phyloP scores from a whole-genome alignment of 2,113 vertebrate genomes.

The Oryzias curvinotus region DNA sequence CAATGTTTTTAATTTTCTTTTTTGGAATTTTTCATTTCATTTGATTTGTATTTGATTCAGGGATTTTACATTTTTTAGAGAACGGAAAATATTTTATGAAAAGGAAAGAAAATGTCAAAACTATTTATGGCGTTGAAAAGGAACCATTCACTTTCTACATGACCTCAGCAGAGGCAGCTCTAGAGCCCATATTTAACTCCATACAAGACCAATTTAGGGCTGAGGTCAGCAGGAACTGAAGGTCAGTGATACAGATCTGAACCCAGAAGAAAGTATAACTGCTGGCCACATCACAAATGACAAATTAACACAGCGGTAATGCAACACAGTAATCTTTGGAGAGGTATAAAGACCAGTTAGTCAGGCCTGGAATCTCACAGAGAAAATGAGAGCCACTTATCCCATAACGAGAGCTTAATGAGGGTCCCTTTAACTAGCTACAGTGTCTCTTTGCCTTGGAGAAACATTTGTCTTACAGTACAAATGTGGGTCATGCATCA shows the following conservation, averaged over 20 bases:
- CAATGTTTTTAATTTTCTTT: too few relatives aligned
- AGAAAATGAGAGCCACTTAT: conserved; percentile 81
- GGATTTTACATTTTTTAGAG: too few relatives aligned
- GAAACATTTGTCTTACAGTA: conserved; percentile 78
- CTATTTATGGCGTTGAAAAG: too few relatives aligned
- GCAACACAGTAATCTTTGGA: conserved; percentile 66
- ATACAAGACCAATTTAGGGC: conserved; percentile 62
- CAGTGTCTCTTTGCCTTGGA: conserved; percentile 70
- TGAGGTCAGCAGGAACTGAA: conserved; percentile 74
- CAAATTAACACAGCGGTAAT: conserved; percentile 58
- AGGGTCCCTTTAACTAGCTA: conserved; percentile 79
- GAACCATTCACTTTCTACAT: too few relatives aligned
- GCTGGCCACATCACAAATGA: conserved; percentile 58
- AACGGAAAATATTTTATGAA: too few relatives aligned
- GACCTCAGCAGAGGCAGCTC: too few relatives aligned
- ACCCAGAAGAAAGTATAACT: conserved; percentile 67
- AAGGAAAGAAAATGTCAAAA: too few relatives aligned
- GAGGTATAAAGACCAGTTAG: conserved; percentile 76
- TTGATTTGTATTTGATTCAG: too few relatives aligned
- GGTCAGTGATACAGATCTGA: conserved; percentile 67
- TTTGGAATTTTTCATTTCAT: too few relatives aligned
- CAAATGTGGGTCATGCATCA: conserved; percentile 80
- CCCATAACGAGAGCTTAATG: conserved; percentile 81
- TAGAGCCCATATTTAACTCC: conserved; percentile 68
- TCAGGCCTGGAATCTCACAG: conserved; percentile 72